Evolutionary conservation across 2,888 invertebrate species (phyloP), one percentile per base, ranked within the genome.

Genomic region (Cabera pusaria): DNA sequence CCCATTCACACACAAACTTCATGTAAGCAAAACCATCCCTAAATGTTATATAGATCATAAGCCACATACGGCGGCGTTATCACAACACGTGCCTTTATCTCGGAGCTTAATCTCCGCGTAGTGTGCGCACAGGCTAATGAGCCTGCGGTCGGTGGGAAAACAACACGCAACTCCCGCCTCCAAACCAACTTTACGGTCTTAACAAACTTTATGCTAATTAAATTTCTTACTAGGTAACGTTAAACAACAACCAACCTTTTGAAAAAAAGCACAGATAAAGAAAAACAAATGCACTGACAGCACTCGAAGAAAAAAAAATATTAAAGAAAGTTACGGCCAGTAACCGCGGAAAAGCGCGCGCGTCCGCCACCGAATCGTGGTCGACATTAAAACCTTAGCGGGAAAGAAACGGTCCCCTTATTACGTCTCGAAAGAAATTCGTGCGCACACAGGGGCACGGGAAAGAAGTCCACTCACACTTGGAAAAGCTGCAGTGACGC

Each of bases 361-460:
- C 88, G 86, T 76, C 70, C 86, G 83, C 85, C 80, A 76, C 86
- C 86, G 80, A 84, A 88, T 75, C 87, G 87, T 84, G 86, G 85
- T 86, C 85, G 79, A 85, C 88, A 88, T 88, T 88, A 88, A 88
- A 87, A 87, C 88, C 88, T 85, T 84, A 81, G 85, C 85, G 86
- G 85, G 83, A 88, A 88, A 85, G 85, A 87, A 88, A 87, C 82
- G 76, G 86, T 86, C 87, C 88, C 88, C 87, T 88, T 87, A 87
- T 86, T 86, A 87, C 86, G 85, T 86, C 87, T 86, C 86, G 84
- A 87, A 87, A 88, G 87, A 88, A 87, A 88, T 87, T 82, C 84
- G 51, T 83, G 66, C 80, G 79, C 86, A 81, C 85, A 87, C 86
- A 87, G 64, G 72, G 71, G 71, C 67, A 48, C 64, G 59, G 74